A percentile compares a stretch with the other conserved stretches of the same genome.
Evolutionary conservation across 2,113 vertebrate genomes (phyloP).

Genomic region (Pitta sordida): DNA sequence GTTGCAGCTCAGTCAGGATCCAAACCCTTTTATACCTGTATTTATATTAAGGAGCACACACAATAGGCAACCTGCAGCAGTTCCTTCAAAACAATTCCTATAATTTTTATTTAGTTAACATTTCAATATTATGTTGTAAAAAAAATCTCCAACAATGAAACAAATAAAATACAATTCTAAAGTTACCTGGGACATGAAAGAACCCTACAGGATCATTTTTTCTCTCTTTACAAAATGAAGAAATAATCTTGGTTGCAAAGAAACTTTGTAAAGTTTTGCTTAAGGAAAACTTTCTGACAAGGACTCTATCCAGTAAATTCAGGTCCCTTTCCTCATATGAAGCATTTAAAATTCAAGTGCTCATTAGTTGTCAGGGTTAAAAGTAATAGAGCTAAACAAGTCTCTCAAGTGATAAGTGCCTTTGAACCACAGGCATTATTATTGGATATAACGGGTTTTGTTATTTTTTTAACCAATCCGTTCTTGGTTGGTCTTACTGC

Average conservation of each 20-base stretch:
- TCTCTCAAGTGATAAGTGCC: neutral
- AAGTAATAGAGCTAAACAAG: neutral
- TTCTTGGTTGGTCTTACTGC: neutral
- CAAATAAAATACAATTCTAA: neutral
- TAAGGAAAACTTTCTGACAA: neutral
- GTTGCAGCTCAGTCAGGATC: slow-evolving; percentile 1
- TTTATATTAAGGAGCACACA: neutral
- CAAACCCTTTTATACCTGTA: slow-evolving; percentile 1
- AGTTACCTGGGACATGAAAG: neutral
- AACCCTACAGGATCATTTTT: neutral
- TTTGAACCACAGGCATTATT: neutral
- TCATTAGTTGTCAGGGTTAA: neutral
- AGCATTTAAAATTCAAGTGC: neutral
- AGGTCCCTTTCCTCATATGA: neutral
- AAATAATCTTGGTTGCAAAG: neutral
- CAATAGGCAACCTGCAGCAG: neutral
- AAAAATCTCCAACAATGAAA: neutral
- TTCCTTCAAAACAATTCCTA: neutral
- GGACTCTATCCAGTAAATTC: neutral
- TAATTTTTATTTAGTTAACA: slow-evolving; percentile 2
- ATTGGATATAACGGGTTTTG: neutral
- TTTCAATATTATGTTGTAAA: neutral
- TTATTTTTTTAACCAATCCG: neutral
- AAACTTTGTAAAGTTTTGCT: neutral
- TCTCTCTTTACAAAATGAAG: neutral